These are phyloP conservation scores for Harpagifer antarcticus DNA, from an alignment of 2,797 vertebrate species.

Conservation along the genomic window DNA sequence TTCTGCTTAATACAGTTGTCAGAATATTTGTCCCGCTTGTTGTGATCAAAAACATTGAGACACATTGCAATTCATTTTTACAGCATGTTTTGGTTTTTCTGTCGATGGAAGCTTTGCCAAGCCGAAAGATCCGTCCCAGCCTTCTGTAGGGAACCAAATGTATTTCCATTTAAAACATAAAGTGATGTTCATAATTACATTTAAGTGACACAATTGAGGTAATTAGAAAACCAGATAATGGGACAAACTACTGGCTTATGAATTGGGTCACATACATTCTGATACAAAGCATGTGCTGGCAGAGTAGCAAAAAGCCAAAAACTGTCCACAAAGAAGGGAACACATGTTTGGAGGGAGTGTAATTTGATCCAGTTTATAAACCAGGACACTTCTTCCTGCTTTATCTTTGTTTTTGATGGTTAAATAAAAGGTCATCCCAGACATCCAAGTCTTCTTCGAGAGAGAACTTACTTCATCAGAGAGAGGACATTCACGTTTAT, in stretches of 20 bases:
- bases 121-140: slow-evolving; percentile 38
- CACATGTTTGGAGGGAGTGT: slow-evolving; percentile 50
- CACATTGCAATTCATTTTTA: slow-evolving; percentile 53
- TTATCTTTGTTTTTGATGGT: slow-evolving; percentile 45
- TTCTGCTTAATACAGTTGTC: slow-evolving; percentile 73
- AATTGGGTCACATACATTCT: slow-evolving; percentile 52
- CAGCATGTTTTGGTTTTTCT: slow-evolving; percentile 61
- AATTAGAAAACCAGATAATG: slow-evolving; percentile 74
- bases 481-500: slow-evolving; percentile 45
- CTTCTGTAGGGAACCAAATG: slow-evolving; percentile 36
- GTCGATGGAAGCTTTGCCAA: slow-evolving; percentile 53
- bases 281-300: slow-evolving; percentile 65
- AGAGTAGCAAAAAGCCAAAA: slow-evolving; percentile 32
- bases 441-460: slow-evolving; percentile 25
- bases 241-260: slow-evolving; percentile 57
- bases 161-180: slow-evolving; percentile 62
- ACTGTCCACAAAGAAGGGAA: slow-evolving; percentile 44
- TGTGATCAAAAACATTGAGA: slow-evolving; percentile 65
- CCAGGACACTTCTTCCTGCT: slow-evolving; percentile 12
- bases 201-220: slow-evolving; percentile 69
- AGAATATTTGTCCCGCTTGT: slow-evolving; percentile 53
- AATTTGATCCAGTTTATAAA: slow-evolving; percentile 41
- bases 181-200: slow-evolving; percentile 60
- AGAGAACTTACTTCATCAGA: slow-evolving; percentile 13
- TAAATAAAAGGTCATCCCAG: slow-evolving; percentile 30